Conservation (phyloP, 2,113 vertebrate species). For the Poeciliopsis turrubarensis region DNA sequence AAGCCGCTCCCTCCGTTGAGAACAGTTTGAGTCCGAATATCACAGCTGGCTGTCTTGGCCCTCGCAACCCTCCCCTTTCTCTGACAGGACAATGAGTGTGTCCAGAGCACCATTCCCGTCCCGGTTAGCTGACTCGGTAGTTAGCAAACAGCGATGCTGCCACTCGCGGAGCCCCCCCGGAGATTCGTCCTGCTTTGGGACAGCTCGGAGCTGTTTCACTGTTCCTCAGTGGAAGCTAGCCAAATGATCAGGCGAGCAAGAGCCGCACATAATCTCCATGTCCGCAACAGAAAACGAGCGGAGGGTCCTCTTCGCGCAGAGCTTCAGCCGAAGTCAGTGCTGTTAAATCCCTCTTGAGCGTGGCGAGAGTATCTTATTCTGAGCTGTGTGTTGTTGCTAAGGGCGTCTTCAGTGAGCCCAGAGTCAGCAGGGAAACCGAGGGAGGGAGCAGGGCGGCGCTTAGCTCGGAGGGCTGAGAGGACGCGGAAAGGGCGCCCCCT, state of each 20-base stretch:
- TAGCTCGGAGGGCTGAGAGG: conserved; percentile 13
- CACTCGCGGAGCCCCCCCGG: conserved; percentile 15
- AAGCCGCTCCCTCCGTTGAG: conserved; percentile 62
- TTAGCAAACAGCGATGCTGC: conserved; percentile 41
- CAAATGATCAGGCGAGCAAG: conserved; percentile 14
- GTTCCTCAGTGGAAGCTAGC: conserved; percentile 48
- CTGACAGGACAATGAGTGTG: conserved; percentile 54
- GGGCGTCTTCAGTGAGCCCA: conserved; percentile 71
- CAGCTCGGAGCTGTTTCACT: conserved; percentile 47
- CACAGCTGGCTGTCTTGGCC: conserved; percentile 50
- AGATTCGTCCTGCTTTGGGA: conserved; percentile 55
- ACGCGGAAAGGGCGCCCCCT: conserved; percentile 36
- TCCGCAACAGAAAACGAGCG: background rate
- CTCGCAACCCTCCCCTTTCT: conserved; percentile 68
- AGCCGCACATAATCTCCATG: conserved; percentile 50
- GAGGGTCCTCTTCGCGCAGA: conserved; percentile 11
- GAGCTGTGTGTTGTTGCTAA: conserved; percentile 78
- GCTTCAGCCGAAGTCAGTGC: conserved; percentile 40
- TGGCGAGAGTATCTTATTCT: conserved; percentile 54
- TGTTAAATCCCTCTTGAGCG: conserved; percentile 56
- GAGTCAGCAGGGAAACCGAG: conserved; percentile 52
- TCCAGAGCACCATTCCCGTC: conserved; percentile 77
- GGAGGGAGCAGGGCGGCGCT: conserved; percentile 57
- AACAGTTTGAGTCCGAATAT: conserved; percentile 68
- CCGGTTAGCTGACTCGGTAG: conserved; percentile 45